Evolutionary conservation across 2,888 invertebrate genomes (phyloP), one percentile per base, ranked within the genome.

Genomic region (Lasius fuliginosus): DNA sequence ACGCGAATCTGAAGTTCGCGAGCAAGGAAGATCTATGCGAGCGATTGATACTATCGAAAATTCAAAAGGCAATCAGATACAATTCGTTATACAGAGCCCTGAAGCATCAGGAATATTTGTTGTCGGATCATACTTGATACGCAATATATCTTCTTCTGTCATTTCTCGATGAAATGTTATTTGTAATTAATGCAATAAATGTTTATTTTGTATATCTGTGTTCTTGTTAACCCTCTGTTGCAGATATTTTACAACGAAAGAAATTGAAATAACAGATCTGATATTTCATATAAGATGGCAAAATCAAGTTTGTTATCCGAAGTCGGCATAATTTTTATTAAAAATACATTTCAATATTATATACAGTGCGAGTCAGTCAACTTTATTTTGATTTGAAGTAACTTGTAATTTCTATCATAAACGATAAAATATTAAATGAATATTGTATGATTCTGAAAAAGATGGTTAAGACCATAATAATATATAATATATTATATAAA

Each of bases 41-140:
- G 94, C 96, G 97, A 92, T 97, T 97, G 95, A 97, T 98, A 88
- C 96, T 98, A 83, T 98, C 98, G 4, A 96, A 97, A 92, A 97
- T 98, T 53, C 97, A 97, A 42, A 97, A 97, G 33, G 98, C 98
- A 67, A 97, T 98, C 71, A 98, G 98, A 95, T 98, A 98, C 94
- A 97, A 98, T 89, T 97, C 97, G 1, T 95, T 98, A 53, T 98
- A 98, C 94, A 96, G 98, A 91, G 97, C 97, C 94, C 95, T 98
- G 60, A 96, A 96, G 85, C 95, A 95, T 88, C 94, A 94, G 18
- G 76, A 87, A 33, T 87, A 85, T 36, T 73, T 84, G 67, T 18
- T 90, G 49, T 76, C 65, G 15, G 76, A 64, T 64, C 12, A 46
- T 60, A 0, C 12, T 67, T 77, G 42, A 77, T 60, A 23, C 1